Evolutionary conservation across 2,113 vertebrate species (phyloP), one percentile per base, ranked within the genome.

Genomic region (Chionodraco myersi): DNA sequence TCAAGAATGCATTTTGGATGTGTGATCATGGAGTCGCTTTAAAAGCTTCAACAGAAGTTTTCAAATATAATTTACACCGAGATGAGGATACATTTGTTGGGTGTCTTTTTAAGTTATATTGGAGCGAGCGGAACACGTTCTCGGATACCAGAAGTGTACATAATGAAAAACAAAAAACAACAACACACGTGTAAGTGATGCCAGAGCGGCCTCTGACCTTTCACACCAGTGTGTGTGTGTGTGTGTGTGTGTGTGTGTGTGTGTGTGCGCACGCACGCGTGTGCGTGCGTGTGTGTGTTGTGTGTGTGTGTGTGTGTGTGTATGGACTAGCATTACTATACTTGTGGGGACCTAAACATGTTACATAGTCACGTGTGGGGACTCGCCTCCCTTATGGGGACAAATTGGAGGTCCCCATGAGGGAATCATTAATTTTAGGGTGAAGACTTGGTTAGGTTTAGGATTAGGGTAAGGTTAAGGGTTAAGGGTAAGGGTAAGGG

Each of bases 201-300:
- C 59, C 72, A 85, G 34, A 61, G 44, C 76, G 59, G 49, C 67
- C 36, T 60, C 73, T 59, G 73, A 80, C 68, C 53, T 62, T 61
- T 36, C 51, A 53, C 23, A 57, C 45, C 4, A 53, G 45, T 11
- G 18, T 65, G 49, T 70, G 59, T 57, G 52, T 18, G n/a, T 70
- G 10, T 61, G 12, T 65, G 76, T 44, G 48, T 57, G 18, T 78
- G 18, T 54, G 41, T 14, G 21, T 51, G 62, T 72, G 11, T 56
- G 45, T 15, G 51, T 76, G 34, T 60, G 54, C n/a, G n/a, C n/a
- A n/a, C n/a, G n/a, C n/a, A n/a, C 34, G 66, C 61, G 23, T 48
- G 53, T 61, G 5, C 53, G 52, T 64, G 21, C 34, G 65, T 47
- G 58, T 44, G 47, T 59, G 71, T 60, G 45, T 70, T 34, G 65